phyloP scores from a whole-genome alignment of 1,140 invertebrate genomes.

The Adelges cooleyi region DNA sequence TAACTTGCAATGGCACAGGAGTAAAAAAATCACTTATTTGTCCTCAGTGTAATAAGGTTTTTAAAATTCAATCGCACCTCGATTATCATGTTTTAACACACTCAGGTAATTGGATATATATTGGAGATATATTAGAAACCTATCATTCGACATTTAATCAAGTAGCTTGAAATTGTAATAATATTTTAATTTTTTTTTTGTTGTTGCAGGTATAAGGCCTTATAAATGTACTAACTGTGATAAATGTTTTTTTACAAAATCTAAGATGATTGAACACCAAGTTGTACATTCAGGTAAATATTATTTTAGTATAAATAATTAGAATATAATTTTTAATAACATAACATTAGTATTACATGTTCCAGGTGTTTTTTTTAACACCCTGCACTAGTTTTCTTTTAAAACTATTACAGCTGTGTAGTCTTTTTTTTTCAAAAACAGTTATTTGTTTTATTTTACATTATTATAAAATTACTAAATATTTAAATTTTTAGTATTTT shows the following conservation, averaged over 20 bases:
- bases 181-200: neutral
- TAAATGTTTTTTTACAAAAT: conserved; percentile 26
- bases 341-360: neutral
- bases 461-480: too few species aligned
- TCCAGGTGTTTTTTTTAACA: too few species aligned
- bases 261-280: conserved; percentile 21
- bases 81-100: conserved; percentile 23
- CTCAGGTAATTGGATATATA: neutral
- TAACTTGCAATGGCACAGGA: conserved; percentile 9
- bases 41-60: conserved; percentile 7
- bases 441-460: too few species aligned
- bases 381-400: too few species aligned
- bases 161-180: too few species aligned
- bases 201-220: neutral
- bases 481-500: too few species aligned
- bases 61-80: conserved; percentile 24
- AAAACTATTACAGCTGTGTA: too few species aligned
- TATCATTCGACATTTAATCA: too few species aligned
- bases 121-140: too few species aligned
- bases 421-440: too few species aligned
- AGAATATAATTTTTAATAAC: neutral
- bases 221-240: conserved; percentile 14
- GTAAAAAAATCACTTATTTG: conserved; percentile 5
- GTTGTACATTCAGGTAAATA: conserved; percentile 11
- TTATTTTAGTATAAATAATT: neutral